phyloP scores from a whole-genome alignment of 1,140 invertebrate species.

The Lamellibrachia luymesi region DNA sequence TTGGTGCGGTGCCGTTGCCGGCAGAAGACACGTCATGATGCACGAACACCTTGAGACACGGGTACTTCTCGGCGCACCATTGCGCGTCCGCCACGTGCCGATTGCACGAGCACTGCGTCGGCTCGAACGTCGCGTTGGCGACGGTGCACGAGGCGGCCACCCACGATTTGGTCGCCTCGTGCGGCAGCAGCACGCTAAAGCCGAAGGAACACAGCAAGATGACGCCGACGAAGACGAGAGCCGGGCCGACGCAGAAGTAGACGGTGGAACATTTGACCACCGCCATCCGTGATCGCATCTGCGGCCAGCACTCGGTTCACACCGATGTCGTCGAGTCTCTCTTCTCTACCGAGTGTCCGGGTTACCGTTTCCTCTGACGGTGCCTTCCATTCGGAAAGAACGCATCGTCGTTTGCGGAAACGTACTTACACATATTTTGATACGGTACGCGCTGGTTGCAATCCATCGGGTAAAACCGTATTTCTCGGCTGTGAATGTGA shows the following conservation, averaged over 20 bases:
- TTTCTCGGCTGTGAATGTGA: background rate
- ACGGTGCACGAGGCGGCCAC: conserved; percentile 12
- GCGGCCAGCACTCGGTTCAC: background rate
- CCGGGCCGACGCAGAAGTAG: conserved; percentile 22
- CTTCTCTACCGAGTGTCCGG: background rate
- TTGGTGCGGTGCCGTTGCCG: background rate
- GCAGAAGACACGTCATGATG: background rate
- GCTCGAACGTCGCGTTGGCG: conserved; percentile 2
- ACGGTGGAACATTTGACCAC: conserved; percentile 11
- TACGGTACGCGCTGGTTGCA: background rate
- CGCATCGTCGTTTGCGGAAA: background rate
- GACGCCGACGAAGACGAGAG: conserved; percentile 20
- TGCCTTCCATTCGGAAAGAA: background rate
- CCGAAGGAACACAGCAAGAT: conserved; percentile 18
- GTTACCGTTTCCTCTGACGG: background rate
- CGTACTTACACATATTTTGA: background rate
- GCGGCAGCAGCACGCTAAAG: conserved; percentile 21
- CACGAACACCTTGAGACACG: conserved; percentile 21
- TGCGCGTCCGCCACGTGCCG: background rate
- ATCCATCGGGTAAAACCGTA: background rate
- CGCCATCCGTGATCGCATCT: background rate
- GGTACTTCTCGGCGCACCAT: conserved; percentile 11
- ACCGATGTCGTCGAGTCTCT: background rate
- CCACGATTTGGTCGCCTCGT: conserved; percentile 18
- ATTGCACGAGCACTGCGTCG: conserved; percentile 7